Evolutionary conservation across 2,888 invertebrate species (phyloP).

Genomic region (Dryococelus australis): DNA sequence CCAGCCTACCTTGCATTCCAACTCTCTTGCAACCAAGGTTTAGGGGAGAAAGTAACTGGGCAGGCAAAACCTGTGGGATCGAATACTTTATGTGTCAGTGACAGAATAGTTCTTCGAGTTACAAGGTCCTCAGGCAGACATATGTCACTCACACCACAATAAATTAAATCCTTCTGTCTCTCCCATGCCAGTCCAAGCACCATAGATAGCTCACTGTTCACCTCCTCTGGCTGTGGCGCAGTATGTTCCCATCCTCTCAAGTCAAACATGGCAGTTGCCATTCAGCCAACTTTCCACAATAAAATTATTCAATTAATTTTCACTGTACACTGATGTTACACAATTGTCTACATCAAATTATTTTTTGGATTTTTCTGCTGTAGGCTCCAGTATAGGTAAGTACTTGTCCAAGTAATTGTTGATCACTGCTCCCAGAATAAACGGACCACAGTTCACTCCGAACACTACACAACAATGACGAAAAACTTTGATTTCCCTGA

Average conservation of each 20-base stretch:
- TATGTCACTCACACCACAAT: background rate
- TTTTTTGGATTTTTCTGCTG: background rate
- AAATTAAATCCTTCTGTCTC: too few relatives aligned
- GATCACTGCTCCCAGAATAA: slow-evolving; percentile 38
- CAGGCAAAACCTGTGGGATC: background rate
- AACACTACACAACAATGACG: slow-evolving; percentile 42
- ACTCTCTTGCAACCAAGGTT: background rate
- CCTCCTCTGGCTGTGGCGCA: background rate
- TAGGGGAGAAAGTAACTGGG: background rate
- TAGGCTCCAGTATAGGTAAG: background rate
- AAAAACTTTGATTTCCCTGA: background rate
- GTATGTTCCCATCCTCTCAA: too few relatives aligned
- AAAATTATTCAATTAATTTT: background rate
- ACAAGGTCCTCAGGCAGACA: background rate
- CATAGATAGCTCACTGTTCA: background rate
- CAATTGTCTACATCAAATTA: slow-evolving; percentile 28
- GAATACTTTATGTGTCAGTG: slow-evolving; percentile 16
- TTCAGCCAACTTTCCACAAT: background rate
- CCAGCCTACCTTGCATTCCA: background rate
- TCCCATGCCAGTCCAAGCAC: background rate
- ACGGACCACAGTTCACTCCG: slow-evolving; percentile 38
- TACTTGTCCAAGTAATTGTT: slow-evolving; percentile 35
- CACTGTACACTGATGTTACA: background rate
- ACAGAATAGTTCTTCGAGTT: background rate
- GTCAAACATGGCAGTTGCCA: background rate